Conservation (phyloP, 30 jellyfish, hydroid and myxozoan species). For the Hydra vulgaris region DNA sequence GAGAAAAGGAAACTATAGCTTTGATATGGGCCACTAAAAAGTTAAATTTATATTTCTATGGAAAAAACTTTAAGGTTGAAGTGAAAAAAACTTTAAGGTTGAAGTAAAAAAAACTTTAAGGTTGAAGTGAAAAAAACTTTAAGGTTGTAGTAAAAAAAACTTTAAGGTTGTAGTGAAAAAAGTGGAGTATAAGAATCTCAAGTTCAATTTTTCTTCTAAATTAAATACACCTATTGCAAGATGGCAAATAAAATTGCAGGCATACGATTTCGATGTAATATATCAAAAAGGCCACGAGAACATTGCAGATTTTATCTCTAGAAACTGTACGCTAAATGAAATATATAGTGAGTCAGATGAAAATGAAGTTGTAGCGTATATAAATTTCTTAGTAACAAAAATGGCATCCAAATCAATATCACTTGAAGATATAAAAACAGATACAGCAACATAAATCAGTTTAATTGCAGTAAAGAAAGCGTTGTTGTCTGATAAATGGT, state of each 20-base stretch:
- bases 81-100: conserved; percentile 2
- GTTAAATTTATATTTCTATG: conserved; percentile 1
- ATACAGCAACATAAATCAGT: conserved; percentile 19
- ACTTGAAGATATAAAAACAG: conserved; percentile 27
- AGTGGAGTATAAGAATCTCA: neutral
- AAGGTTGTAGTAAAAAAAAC: too few species aligned
- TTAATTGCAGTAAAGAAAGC: conserved; percentile 9
- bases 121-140: neutral
- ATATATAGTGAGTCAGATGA: neutral
- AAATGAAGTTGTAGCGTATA: neutral
- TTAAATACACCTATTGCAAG: conserved; percentile 12
- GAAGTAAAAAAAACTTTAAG: neutral
- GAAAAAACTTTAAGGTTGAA: neutral
- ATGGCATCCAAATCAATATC: conserved; percentile 45
- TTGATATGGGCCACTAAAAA: conserved; percentile 11
- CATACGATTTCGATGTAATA: conserved; percentile 8
- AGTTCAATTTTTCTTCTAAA: neutral
- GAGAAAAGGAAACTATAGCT: conserved; percentile 19
- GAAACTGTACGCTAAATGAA: neutral
- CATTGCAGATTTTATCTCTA: conserved; percentile 2
- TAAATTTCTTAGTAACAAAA: conserved; percentile 1
- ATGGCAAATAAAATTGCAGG: conserved; percentile 17
- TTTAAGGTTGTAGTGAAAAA: too few species aligned
- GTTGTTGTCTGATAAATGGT: conserved; percentile 12
- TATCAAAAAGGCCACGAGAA: conserved; percentile 10